phyloP scores from a whole-genome alignment of 2,888 invertebrate genomes.

The Tinea semifulvella region DNA sequence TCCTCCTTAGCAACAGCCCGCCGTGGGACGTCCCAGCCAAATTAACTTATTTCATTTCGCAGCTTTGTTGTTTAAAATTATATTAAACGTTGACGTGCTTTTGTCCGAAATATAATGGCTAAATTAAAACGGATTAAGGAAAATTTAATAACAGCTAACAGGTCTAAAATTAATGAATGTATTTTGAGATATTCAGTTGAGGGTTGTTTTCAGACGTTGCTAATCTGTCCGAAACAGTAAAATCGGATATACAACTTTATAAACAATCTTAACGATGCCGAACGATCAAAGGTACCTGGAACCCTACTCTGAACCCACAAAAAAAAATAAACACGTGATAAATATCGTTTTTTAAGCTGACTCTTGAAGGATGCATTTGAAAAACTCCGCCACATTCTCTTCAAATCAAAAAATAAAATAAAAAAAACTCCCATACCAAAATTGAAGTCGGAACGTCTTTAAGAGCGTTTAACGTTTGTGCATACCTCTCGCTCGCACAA shows the following conservation, averaged over 20 bases:
- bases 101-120: conserved; percentile 1
- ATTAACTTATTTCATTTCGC: background rate
- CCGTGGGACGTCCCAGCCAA: conserved; percentile 1
- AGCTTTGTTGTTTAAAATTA: conserved; percentile 4
- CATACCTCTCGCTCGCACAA: too few species aligned
- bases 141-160: conserved; percentile 11
- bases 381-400: too few species aligned
- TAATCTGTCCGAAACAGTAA: conserved; percentile 10
- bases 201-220: conserved; percentile 9
- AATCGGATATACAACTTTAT: background rate
- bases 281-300: conserved; percentile 8
- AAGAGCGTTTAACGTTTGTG: too few species aligned
- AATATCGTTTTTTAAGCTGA: too few species aligned
- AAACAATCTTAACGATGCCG: conserved; percentile 8
- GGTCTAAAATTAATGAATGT: conserved; percentile 9
- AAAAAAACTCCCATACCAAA: too few species aligned
- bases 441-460: too few species aligned
- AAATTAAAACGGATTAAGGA: conserved; percentile 5
- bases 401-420: too few species aligned
- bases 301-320: too few species aligned
- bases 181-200: conserved; percentile 8
- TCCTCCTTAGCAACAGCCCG: too few species aligned
- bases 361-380: too few species aligned
- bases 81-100: conserved; percentile 1
- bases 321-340: too few species aligned